Percentiles rank a stretch among this genome's conserved stretches.
Evolutionary conservation across 2,888 invertebrate genomes (phyloP).

Genomic region (Busseola fusca): DNA sequence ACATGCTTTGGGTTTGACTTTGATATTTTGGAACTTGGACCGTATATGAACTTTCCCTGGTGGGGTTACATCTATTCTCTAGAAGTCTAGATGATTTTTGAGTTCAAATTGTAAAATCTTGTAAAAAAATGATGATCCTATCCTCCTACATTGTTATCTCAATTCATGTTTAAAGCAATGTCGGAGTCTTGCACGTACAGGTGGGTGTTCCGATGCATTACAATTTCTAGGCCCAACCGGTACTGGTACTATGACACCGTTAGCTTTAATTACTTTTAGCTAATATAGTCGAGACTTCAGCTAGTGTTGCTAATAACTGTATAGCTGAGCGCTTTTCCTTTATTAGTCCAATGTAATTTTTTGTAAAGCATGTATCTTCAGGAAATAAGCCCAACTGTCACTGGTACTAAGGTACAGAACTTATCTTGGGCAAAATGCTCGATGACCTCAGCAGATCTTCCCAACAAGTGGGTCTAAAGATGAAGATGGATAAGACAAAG

Average conservation of each 20-base stretch:
- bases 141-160: neutral
- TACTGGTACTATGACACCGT: slow-evolving; percentile 25
- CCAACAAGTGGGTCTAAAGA: too few species aligned
- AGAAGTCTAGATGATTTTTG: neutral
- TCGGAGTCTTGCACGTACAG: neutral
- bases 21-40: neutral
- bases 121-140: neutral
- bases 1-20: neutral
- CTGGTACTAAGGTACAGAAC: too few species aligned
- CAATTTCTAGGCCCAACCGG: slow-evolving; percentile 19
- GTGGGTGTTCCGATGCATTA: slow-evolving; percentile 3
- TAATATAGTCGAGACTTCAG: slow-evolving; percentile 15
- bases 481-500: too few species aligned
- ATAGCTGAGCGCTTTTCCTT: slow-evolving; percentile 8
- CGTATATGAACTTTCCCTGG: neutral
- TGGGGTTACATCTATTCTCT: too few species aligned
- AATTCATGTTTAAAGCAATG: neutral
- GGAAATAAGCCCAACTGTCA: slow-evolving; percentile 3
- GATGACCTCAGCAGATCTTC: too few species aligned
- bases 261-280: slow-evolving; percentile 45
- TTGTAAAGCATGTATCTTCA: neutral
- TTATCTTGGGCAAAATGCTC: too few species aligned
- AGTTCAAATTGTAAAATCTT: neutral
- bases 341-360: neutral
- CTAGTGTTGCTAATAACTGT: slow-evolving; percentile 17